Percentiles rank a stretch among this genome's conserved stretches.
These are phyloP conservation scores for Microhierax caerulescens DNA, from an alignment of 2,797 vertebrate genomes.

Conservation along the genomic window DNA sequence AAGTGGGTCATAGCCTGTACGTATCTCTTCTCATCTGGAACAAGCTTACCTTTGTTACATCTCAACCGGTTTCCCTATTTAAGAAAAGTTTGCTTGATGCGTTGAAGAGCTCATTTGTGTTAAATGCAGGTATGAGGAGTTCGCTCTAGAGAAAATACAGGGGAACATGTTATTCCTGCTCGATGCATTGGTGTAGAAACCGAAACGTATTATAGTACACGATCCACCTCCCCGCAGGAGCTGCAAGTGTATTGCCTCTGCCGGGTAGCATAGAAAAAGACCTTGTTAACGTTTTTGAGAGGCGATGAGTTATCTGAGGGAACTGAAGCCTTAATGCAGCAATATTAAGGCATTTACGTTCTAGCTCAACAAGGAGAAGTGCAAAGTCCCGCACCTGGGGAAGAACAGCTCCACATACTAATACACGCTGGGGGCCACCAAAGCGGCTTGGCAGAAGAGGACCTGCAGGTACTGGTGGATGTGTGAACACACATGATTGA, in stretches of 20 bases:
- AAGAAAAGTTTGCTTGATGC: neutral
- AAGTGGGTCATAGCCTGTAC: neutral
- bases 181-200: neutral
- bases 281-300: neutral
- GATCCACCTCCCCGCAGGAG: accelerated
- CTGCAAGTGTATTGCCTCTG: too few relatives aligned
- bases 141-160: neutral
- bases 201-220: neutral
- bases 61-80: neutral
- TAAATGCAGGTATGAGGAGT: neutral
- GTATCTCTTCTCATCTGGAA: neutral
- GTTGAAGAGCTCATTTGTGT: neutral
- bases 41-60: neutral
- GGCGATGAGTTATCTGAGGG: neutral
- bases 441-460: neutral
- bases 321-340: neutral
- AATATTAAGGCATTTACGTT: neutral
- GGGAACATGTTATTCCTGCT: neutral
- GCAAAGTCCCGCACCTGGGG: neutral
- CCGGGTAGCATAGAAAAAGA: neutral
- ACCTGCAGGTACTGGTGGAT: neutral
- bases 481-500: neutral
- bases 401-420: neutral
- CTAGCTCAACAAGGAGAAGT: neutral
- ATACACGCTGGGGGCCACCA: neutral